Evolutionary conservation across 2,113 vertebrate species (phyloP), one percentile per base, ranked within the genome.

Genomic region (Speoplatyrhinus poulsoni): DNA sequence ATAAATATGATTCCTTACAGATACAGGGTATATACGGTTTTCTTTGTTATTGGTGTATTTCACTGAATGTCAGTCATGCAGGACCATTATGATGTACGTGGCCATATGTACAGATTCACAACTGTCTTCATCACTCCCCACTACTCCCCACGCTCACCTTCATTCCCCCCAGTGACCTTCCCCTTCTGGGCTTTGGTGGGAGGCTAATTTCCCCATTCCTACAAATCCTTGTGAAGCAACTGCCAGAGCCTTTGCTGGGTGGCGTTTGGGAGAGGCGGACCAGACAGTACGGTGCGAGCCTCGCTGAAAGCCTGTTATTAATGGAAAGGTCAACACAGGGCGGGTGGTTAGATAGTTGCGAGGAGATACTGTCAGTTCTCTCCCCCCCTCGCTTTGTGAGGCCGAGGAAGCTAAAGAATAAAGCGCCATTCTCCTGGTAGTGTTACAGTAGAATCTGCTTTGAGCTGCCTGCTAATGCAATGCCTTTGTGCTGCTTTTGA

Each of bases 311-410:
- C 74, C 80, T 86, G 67, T 85, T 88, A 89, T 91, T 91, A 90
- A 89, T 87, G 83, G 82, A 87, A 90, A 92, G 88, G 87, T 92
- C 87, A 90, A 68, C 69, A 71, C 81, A 69, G 75, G 81, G 73
- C 80, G 78, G 77, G 79, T 70, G 77, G 82, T 81, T 69, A 66
- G 85, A 82, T 74, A 75, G 64, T 62, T 64, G 61, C 62, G 62
- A 69, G 62, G 60, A 80, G 72, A 85, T 85, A 83, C 74, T 67
- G 75, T 77, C 77, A 75, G 54, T 58, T 76, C 46, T 72, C 55
- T 67, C 12, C 46, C 60, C 70, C 80, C 72, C 52, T 75, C 71
- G 70, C 76, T 66, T 72, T 72, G 71, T 3, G 9, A n/a, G 62
- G 65, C 64, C 0, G 46, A 58, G 65, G 65, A 57, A 72, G 70